Percentiles rank a stretch among this genome's conserved stretches.
These are phyloP conservation scores for Maniola jurtina DNA, from an alignment of 1,140 invertebrate species.

Conservation along the genomic window DNA sequence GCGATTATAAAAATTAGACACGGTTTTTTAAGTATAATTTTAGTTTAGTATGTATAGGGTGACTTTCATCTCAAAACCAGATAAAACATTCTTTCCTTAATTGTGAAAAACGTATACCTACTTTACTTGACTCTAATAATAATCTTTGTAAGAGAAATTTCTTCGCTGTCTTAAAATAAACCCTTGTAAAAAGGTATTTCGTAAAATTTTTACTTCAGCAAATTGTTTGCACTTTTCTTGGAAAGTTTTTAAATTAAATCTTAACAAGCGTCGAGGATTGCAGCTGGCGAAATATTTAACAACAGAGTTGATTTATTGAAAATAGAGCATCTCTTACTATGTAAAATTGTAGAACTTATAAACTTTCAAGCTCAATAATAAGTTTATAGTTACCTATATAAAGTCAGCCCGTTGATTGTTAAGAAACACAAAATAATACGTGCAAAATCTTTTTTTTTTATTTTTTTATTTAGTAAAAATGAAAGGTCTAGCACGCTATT, in stretches of 20 bases:
- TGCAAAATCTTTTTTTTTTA: too few relatives aligned
- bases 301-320: not conserved
- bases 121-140: not conserved
- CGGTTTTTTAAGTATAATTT: too few relatives aligned
- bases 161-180: not conserved
- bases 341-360: not conserved
- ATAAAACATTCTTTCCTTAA: not conserved
- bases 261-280: not conserved
- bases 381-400: too few relatives aligned
- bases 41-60: too few relatives aligned
- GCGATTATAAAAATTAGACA: too few relatives aligned
- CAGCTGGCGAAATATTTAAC: slow-evolving; percentile 2
- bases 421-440: too few relatives aligned
- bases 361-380: not conserved
- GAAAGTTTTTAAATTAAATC: slow-evolving; percentile 14
- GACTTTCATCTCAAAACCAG: not conserved
- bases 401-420: too few relatives aligned
- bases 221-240: slow-evolving; percentile 12
- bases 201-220: not conserved
- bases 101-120: not conserved
- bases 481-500: too few relatives aligned
- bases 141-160: not conserved
- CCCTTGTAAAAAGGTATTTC: slow-evolving; percentile 4
- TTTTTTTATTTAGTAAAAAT: too few relatives aligned
- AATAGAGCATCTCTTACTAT: not conserved